Evolutionary conservation across 2,888 invertebrate species (phyloP), one percentile per base, ranked within the genome.

Genomic region (Phytoseiulus persimilis): DNA sequence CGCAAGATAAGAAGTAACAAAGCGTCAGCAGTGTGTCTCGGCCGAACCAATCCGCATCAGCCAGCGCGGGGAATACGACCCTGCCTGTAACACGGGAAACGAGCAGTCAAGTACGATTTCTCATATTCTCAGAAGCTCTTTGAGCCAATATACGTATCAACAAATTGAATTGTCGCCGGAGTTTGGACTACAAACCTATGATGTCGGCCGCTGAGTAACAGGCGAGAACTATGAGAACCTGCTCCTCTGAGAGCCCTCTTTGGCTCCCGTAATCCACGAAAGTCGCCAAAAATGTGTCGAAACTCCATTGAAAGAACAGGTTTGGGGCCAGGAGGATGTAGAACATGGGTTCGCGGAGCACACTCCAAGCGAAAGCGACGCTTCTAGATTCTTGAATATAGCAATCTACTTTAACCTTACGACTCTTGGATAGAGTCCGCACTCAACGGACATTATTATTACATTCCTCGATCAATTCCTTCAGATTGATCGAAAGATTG

Each of bases 241-340:
- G 2, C 11, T 83, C 11, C 11, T 31, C 83, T 2, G 83, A 14
- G 33, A 83, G 83, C 3, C 83, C 83, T 14, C 23, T 32, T 31
- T 83, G 83, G 14, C 1, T 23, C 1, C 32, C 83, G 33, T 83
- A 83, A 31, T 83, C 83, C 14, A 83, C 83, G 31, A 83, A 18
- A 32, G 83, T 83, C 11, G 83, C 83, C 83, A 83, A 2, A 31
- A 83, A 83, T 31, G 83, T 83, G 31, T 83, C 83, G 33, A 83
- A 83, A 23, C 11, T 31, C 83, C 83, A 83, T 31, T 83, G 83
- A 23, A 83, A 83, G 33, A 83, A 11, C 6, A 83, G 83, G 83
- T 83, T 83, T 11, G 31, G 18, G 33, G 31, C 28, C 33, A 83
- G 31, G 18, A 83, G 18, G 31, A 33, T 31, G 83, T 83, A 83